Percentiles rank a stretch among this genome's conserved stretches.
These are phyloP conservation scores for Myotis findleyi DNA, from an alignment of 2,797 vertebrate genomes.

Conservation along the genomic window DNA sequence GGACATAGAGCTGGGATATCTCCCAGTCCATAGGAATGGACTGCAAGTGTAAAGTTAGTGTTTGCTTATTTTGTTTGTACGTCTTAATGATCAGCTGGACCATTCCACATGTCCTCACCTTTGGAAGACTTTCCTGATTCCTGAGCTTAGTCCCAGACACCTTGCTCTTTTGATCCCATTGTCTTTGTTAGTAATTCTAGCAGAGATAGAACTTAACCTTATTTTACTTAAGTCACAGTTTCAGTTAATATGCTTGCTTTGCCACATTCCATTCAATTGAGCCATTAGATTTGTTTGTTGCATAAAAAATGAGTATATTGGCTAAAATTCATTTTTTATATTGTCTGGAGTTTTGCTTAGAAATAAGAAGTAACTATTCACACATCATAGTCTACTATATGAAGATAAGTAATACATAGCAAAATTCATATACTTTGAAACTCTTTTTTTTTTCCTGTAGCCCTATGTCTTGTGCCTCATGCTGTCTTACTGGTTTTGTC, in stretches of 20 bases:
- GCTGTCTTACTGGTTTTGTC: background rate
- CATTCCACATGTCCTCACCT: fast-evolving
- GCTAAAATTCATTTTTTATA: background rate
- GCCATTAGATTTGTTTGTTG: background rate
- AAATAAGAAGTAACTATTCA: background rate
- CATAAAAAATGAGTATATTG: background rate
- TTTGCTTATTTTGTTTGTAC: background rate
- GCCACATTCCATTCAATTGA: background rate
- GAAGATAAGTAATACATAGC: background rate
- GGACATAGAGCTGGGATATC: background rate
- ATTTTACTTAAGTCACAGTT: background rate
- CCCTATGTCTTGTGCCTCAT: background rate
- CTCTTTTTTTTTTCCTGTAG: background rate
- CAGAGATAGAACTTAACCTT: background rate
- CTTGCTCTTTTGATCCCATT: background rate
- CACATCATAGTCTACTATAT: background rate
- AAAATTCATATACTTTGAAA: background rate
- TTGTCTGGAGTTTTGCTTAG: background rate
- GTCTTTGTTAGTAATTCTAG: background rate
- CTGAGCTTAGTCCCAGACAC: background rate
- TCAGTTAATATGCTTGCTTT: background rate
- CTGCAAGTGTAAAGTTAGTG: background rate
- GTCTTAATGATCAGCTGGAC: background rate
- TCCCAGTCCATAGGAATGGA: background rate
- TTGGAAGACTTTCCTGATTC: background rate